A percentile compares a stretch with the other conserved stretches of the same genome.
Conservation (phyloP, 2,888 invertebrate genomes). For the Schrankia costaestrigalis region DNA sequence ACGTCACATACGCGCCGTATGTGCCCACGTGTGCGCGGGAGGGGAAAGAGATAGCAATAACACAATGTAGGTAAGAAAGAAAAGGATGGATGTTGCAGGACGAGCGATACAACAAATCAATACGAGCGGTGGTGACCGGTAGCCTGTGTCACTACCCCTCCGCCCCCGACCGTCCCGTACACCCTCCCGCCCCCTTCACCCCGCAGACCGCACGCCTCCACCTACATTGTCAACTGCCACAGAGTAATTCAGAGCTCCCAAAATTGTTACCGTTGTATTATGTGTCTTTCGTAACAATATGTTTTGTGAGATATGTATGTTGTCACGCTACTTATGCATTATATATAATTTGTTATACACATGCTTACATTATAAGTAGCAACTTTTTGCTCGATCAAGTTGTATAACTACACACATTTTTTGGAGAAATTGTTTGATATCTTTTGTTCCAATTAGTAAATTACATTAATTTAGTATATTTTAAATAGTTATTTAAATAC, state of each 20-base stretch:
- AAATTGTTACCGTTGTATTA: conserved; percentile 44
- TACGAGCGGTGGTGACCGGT: conserved; percentile 82
- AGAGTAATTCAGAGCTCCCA: conserved; percentile 63
- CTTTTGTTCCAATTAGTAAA: too few relatives aligned
- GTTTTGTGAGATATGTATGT: conserved; percentile 24
- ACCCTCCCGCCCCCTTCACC: conserved; percentile 31
- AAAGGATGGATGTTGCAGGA: conserved; percentile 74
- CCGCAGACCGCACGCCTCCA: conserved; percentile 73
- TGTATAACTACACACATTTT: too few relatives aligned
- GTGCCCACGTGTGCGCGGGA: conserved; percentile 66
- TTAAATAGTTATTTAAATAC: too few relatives aligned
- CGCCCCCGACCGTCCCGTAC: conserved; percentile 26
- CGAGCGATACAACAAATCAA: conserved; percentile 82
- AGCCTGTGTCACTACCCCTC: conserved; percentile 78
- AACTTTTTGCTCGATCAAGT: too few relatives aligned
- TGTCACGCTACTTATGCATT: conserved; percentile 24
- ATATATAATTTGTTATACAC: conserved; percentile 18
- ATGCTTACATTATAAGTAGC: too few relatives aligned
- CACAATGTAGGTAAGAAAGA: conserved; percentile 46
- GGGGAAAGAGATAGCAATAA: conserved; percentile 49
- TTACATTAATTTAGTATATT: too few relatives aligned
- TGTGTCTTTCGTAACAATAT: conserved; percentile 38
- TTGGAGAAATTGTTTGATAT: too few relatives aligned
- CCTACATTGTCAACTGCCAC: conserved; percentile 76
- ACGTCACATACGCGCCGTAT: conserved; percentile 56